Conservation (phyloP, 2,113 vertebrate species). For the Dryoscopus gambensis region DNA sequence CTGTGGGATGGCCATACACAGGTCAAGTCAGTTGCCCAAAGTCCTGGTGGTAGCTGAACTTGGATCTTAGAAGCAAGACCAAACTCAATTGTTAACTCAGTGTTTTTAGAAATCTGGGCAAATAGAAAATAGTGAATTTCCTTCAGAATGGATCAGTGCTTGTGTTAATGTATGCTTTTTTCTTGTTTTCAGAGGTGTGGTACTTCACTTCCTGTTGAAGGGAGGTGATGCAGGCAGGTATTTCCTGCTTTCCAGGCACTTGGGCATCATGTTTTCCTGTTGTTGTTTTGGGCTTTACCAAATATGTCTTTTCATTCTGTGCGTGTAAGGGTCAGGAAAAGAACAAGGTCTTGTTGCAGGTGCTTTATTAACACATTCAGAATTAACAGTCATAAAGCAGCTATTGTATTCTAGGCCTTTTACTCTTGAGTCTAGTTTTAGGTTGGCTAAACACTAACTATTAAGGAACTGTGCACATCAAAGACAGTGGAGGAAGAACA, state of each 20-base stretch:
- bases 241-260: slow-evolving; percentile 5
- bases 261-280: neutral
- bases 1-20: neutral
- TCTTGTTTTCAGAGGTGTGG: neutral
- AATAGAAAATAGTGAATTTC: neutral
- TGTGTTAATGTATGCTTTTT: neutral
- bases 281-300: neutral
- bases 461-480: neutral
- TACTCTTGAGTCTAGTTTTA: neutral
- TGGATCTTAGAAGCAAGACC: neutral
- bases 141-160: neutral
- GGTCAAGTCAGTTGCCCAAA: neutral
- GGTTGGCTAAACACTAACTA: neutral
- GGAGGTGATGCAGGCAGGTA: neutral
- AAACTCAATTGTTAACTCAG: neutral
- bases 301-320: neutral
- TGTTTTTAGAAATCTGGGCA: neutral
- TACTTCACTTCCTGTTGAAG: neutral
- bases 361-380: neutral
- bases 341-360: neutral
- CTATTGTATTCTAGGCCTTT: neutral
- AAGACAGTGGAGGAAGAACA: neutral
- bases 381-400: neutral
- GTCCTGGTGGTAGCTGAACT: neutral
- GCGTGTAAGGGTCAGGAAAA: neutral